Evolutionary conservation across 2,888 invertebrate genomes (phyloP).

Genomic region (Athalia cordata): DNA sequence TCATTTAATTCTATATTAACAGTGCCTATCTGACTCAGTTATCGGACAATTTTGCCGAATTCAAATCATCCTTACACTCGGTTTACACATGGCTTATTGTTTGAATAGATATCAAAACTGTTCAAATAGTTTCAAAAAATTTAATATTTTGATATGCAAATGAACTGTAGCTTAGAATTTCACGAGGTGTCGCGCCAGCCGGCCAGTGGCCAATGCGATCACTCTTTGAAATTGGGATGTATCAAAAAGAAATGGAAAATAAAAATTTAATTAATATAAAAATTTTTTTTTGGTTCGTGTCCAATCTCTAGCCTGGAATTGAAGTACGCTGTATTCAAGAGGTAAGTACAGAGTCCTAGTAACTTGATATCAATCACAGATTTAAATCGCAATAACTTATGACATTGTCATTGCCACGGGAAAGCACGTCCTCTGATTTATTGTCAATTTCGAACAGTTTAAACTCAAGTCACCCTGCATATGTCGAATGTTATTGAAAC

Average conservation of each 20-base stretch:
- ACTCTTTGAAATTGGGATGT: too few relatives aligned
- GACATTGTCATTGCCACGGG: not conserved
- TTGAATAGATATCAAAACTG: too few relatives aligned
- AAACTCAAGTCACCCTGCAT: constrained; percentile 18
- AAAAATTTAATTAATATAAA: not conserved
- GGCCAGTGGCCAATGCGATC: too few relatives aligned
- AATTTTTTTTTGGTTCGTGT: not conserved
- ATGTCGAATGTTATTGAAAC: not conserved
- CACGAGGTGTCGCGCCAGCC: too few relatives aligned
- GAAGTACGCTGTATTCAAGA: not conserved
- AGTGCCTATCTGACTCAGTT: constrained; percentile 2
- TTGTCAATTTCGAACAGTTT: constrained; percentile 34
- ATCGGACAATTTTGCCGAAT: not conserved
- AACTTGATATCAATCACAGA: constrained; percentile 17
- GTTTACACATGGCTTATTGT: constrained; percentile 3
- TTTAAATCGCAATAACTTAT: not conserved
- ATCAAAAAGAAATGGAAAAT: not conserved
- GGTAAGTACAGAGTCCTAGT: not conserved
- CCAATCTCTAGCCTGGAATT: not conserved
- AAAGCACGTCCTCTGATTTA: constrained; percentile 1
- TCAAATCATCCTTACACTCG: not conserved
- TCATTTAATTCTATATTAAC: constrained; percentile 22
- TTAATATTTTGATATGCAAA: too few relatives aligned
- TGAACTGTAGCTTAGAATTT: too few relatives aligned
- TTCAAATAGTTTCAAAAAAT: too few relatives aligned